Evolutionary conservation across 2,113 vertebrate species (phyloP), one percentile per base, ranked within the genome.

Genomic region (Dinomys branickii): DNA sequence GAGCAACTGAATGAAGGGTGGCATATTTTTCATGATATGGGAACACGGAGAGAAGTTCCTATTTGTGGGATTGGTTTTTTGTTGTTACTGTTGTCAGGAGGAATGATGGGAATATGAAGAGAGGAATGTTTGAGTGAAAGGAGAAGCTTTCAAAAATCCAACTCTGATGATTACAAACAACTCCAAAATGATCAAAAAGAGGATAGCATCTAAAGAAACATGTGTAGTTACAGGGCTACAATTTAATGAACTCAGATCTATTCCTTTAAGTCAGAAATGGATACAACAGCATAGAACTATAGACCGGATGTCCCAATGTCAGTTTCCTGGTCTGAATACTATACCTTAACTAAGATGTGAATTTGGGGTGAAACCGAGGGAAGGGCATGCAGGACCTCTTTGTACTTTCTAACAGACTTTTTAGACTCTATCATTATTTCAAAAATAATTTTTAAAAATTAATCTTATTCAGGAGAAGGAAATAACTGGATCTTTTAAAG

Each of bases 181-280:
- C 28, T 75, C 41, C 38, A 28, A 44, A 75, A 44, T 75, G 71
- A 44, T 12, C 38, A 7, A 41, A 78, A 90, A 82, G 69, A 82
- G 6, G 54, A 9, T 5, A 35, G 2, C 3, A 41, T 59, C 30
- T 85, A 26, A 91, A 89, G 63, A 85, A 63, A 61, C 17, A 16
- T 38, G 83, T 1, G 1, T 35, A 90, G 50, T 88, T 77, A 50
- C 24, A 67, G 30, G 5, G 3, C 82, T 81, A 38, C 52, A 41
- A 52, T 73, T 58, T 82, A 65, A 81, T 75, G 11, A 81, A 78
- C 44, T 81, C 28, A 54, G 13, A 61, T 35, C 22, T 89, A 61
- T 61, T 93, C 54, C 9, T 93, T 82, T 19, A 93, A 83, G 35
- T 88, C 19, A 90, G 63, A 91, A 90, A 16, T 47, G 88, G 14